Evolutionary conservation across 2,888 invertebrate species (phyloP).

Genomic region (Sipha maydis): DNA sequence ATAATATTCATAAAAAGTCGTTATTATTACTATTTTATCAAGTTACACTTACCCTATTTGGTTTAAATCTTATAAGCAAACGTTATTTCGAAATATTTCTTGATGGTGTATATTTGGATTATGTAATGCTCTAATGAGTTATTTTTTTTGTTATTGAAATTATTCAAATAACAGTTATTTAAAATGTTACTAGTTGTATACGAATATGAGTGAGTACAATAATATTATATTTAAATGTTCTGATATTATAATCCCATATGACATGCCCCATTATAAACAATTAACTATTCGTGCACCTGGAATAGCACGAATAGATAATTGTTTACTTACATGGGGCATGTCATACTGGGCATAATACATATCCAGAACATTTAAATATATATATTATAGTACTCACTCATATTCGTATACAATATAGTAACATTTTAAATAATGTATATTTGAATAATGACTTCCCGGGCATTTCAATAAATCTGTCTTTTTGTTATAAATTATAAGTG

Average conservation of each 20-base stretch:
- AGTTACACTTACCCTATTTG: background rate
- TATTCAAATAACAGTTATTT: background rate
- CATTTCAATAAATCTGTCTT: conserved; percentile 7
- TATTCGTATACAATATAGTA: too few relatives aligned
- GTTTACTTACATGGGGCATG: conserved; percentile 36
- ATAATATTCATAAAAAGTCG: background rate
- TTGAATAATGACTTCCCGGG: background rate
- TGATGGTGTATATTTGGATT: background rate
- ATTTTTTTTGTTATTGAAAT: conserved; percentile 54
- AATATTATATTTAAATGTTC: background rate
- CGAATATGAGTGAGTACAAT: conserved; percentile 22
- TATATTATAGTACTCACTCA: too few relatives aligned
- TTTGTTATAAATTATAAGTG: conserved; percentile 24
- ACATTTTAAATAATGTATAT: too few relatives aligned
- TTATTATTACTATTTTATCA: background rate
- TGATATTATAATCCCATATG: conserved; percentile 38
- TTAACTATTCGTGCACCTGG: conserved; percentile 20
- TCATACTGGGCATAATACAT: too few relatives aligned
- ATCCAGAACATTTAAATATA: too few relatives aligned
- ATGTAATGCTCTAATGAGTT: background rate
- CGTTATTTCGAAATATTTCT: conserved; percentile 23
- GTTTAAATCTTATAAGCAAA: background rate
- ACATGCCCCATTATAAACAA: background rate
- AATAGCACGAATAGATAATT: conserved; percentile 49
- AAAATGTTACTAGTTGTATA: background rate